Base-by-base conservation (phyloP, 1,140 invertebrate genomes). In the Drosophila carrolli region DNA sequence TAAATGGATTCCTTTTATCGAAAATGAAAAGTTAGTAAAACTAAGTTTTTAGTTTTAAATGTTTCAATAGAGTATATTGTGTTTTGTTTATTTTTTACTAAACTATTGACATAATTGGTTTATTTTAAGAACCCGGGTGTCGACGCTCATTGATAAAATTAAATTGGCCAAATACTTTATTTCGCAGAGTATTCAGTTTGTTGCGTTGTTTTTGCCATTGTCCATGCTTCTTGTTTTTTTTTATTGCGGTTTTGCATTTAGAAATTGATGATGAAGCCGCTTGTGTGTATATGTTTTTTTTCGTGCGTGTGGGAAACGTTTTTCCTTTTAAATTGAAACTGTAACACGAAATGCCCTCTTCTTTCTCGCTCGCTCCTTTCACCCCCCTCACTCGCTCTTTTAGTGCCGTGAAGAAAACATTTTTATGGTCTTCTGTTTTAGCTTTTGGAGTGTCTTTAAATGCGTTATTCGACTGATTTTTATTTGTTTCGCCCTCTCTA, bases 181-280 rank as follows among this genome's bases (percentile, higher is more conserved):
- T 7, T 41, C 16, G 10, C 23, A 56, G 63, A 16, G 40, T 35
- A 70, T 71, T 57, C 8, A 19, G 13, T 6, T 14, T 70, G 27
- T 56, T 35, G 50, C 35, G 23, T 62, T 46, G 57, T 55, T 37
- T 55, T 32, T 40, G 11, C 13, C 13, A 58, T 37, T 38, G 53
- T 48, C 38, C 46, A 68, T 35, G 48, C 46, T 38, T 14, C 50
- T 50, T 13, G 11, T 59, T 72, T 63, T 54, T 61, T 84, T 85
- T 84, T 84, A 84, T 85, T 84, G 81, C 81, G 81, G 81, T 85
- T 84, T 86, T 85, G 82, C 82, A 86, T 85, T 85, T 81, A 75
- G 82, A 85, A 85, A 85, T 85, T 86, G 83, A 75, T 86, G 82
- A 86, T 86, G 78, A 81, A 78, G 58, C 57, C 63, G 40, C 74